A percentile compares a stretch with the other conserved stretches of the same genome.
Evolutionary conservation across 2,113 vertebrate species (phyloP).

Genomic region (Leucosticte australis): DNA sequence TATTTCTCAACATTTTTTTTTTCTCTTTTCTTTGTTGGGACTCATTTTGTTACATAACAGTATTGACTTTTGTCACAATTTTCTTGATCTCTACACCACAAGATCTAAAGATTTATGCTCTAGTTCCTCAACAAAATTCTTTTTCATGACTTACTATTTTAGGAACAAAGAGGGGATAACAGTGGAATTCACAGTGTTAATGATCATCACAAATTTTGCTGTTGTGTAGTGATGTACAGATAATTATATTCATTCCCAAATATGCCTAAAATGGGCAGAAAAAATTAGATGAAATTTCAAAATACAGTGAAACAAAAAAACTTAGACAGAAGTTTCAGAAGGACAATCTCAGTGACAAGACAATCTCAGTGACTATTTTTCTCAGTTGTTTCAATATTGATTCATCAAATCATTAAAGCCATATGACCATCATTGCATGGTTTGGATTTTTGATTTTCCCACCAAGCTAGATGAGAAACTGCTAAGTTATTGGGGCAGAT

Average conservation of each 20-base stretch:
- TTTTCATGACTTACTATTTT: background rate
- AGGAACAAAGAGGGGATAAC: background rate
- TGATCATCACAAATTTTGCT: background rate
- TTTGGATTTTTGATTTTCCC: background rate
- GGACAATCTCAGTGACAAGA: background rate
- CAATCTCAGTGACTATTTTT: background rate
- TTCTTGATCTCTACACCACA: background rate
- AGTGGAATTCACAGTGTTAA: background rate
- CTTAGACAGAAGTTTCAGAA: background rate
- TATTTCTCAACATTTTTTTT: background rate
- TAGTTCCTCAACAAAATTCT: background rate
- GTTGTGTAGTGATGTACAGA: background rate
- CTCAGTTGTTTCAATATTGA: background rate
- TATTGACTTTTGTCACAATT: background rate
- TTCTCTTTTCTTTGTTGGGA: background rate
- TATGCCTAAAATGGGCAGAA: background rate
- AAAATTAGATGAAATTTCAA: background rate
- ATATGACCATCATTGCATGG: background rate
- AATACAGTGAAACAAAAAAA: background rate
- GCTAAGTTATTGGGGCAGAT: background rate
- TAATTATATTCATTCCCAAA: background rate
- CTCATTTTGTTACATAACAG: background rate
- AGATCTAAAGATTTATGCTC: background rate
- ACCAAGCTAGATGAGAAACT: background rate
- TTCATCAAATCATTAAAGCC: background rate